Base-by-base conservation (phyloP, 2,797 vertebrate genomes). In the Carapus acus region DNA sequence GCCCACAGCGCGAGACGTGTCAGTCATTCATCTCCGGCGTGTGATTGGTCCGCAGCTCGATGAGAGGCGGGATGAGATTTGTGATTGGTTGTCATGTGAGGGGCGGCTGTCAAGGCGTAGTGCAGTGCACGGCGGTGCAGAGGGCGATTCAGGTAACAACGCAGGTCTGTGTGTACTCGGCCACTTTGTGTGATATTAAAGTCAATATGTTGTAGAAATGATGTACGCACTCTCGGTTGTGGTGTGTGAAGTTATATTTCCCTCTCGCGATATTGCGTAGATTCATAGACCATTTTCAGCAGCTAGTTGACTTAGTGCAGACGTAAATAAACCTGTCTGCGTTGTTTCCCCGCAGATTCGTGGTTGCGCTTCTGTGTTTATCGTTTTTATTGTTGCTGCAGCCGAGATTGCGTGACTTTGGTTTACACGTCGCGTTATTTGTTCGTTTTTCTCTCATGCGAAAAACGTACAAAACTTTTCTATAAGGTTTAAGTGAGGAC, bases 391-490 rank as follows among this genome's bases (percentile, higher is more conserved):
- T 1, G n/a, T 17, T 9, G 14, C 3, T 20, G 2, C 3, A 1
- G 38, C 2, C 8, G 14, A 7, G 9, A 6, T 14, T 5, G 1
- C 41, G 2, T 33, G 19, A 15, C 8, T 22, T 31, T 15, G 0
- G 4, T 27, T 45, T 56, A 3, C n/a, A n/a, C n/a, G n/a, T n/a
- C n/a, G n/a, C n/a, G n/a, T n/a, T n/a, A n/a, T n/a, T n/a, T 12
- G 11, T 20, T 8, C 4, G 27, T 41, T 60, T 54, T 2, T 8
- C 2, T 14, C 20, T 14, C 11, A 37, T 1, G 4, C 12, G 8
- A 14, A 17, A 2, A 17, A 27, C 6, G 47, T 52, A 70, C 43
- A 61, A 47, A 74, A 70, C 50, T 71, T 76, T 85, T 83, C 73
- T 74, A 74, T 62, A 79, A 74, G 42, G 42, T 64, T 53, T 66